Evolutionary conservation across 2,888 invertebrate genomes (phyloP).

Genomic region (Harpalus rufipes): DNA sequence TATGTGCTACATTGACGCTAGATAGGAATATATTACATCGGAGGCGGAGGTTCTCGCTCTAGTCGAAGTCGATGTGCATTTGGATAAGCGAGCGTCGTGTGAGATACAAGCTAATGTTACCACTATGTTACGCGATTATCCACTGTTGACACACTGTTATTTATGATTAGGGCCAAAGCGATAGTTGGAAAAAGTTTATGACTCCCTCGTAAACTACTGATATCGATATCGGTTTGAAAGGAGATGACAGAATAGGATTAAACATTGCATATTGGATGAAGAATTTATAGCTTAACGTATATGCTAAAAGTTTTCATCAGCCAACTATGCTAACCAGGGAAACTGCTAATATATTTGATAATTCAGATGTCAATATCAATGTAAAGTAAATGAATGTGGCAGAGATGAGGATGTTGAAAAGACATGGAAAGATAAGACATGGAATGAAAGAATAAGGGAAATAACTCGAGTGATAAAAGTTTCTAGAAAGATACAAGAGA

Average conservation of each 20-base stretch:
- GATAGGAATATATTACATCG: constrained; percentile 21
- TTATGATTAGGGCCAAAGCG: constrained; percentile 3
- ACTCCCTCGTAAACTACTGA: not conserved
- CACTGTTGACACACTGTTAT: constrained; percentile 9
- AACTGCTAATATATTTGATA: too few relatives aligned
- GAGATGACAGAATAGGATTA: not conserved
- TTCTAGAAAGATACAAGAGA: too few relatives aligned
- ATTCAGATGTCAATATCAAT: too few relatives aligned
- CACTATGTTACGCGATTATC: constrained; percentile 18
- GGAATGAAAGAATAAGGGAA: too few relatives aligned
- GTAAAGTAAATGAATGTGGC: too few relatives aligned
- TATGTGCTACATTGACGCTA: constrained; percentile 14
- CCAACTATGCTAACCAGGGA: too few relatives aligned
- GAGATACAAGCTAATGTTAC: not conserved
- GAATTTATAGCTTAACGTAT: too few relatives aligned
- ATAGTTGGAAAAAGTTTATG: not conserved
- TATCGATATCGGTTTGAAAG: not conserved
- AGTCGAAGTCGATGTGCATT: constrained; percentile 11
- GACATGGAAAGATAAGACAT: too few relatives aligned
- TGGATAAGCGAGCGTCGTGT: not conserved
- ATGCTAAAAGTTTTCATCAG: too few relatives aligned
- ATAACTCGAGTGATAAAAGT: too few relatives aligned
- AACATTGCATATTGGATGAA: constrained; percentile 2
- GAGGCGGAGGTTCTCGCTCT: not conserved
- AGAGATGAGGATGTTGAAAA: too few relatives aligned